Evolutionary conservation across 2,888 invertebrate genomes (phyloP), one percentile per base, ranked within the genome.

Genomic region (Andrena haemorrhoa): DNA sequence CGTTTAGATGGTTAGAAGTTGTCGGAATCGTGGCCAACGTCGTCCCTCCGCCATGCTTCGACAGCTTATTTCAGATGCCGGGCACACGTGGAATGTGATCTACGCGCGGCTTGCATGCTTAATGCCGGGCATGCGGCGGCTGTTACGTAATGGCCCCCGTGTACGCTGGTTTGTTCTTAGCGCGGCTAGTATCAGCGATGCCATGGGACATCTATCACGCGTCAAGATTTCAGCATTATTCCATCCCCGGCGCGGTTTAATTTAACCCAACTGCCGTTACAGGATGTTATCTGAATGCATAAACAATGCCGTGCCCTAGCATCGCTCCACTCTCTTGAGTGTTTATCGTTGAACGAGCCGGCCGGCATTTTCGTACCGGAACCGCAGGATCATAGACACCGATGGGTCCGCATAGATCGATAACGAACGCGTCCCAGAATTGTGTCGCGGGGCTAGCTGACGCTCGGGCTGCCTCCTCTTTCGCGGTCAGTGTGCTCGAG

Each of bases 51-150:
- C 23, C 35, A 23, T 47, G 31, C 23, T 63, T 33, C 61, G 53
- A 72, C 16, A 41, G 63, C 56, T 58, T 53, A 70, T 83, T 76
- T 76, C 53, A 61, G 58, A 84, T 79, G 79, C 84, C 58, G 70
- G 56, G 64, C 84, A 47, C 61, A 73, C 56, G 58, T 20, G 68
- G 84, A 83, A 84, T 84, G 76, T 71, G 79, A 79, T 79, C 78
- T 47, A 63, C 31, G 76, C 76, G 84, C 76, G 79, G 68, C 73
- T 76, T 56, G 84, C 84, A 84, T 84, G 58, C 71, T 49, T 76
- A 79, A 79, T 79, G 26, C 31, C 41, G 12, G 29, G 58, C 51
- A 41, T 65, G 64, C 79, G 72, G 70, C 63, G 35, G 35, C 71
- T 78, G 26, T 83, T 83, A 58, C 83, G 83, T 61, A 83, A 83